Evolutionary conservation across 2,113 vertebrate species (phyloP).

Genomic region (Microtus montanus): DNA sequence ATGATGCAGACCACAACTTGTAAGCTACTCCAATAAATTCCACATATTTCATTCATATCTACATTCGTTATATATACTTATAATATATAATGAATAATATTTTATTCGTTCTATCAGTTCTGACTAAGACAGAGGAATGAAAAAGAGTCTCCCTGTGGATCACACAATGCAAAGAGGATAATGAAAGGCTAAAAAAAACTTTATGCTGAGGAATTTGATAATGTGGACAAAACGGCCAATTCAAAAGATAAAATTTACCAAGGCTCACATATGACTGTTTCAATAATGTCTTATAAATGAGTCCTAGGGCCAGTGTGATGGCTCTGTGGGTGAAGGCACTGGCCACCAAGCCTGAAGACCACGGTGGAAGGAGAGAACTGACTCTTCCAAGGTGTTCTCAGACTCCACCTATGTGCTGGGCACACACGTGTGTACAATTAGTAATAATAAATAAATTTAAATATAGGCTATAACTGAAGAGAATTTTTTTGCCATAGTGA

Average conservation of each 20-base stretch:
- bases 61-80: too few species aligned
- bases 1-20: background rate
- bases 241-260: background rate
- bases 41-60: background rate
- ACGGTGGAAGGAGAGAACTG: background rate
- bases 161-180: background rate
- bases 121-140: background rate
- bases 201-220: slow-evolving; percentile 5
- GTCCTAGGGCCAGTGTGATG: background rate
- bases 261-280: background rate
- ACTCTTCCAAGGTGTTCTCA: background rate
- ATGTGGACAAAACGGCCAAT: background rate
- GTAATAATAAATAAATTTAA: background rate
- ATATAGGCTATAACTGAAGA: background rate
- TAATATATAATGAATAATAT: background rate
- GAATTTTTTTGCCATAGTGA: background rate
- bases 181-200: background rate
- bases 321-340: background rate
- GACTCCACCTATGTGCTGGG: background rate
- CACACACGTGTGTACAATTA: background rate
- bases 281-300: background rate
- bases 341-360: background rate
- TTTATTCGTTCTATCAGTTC: background rate
- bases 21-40: background rate
- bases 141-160: background rate